phyloP scores from a whole-genome alignment of 1,140 invertebrate species.

The Ostrea denselamellosa region DNA sequence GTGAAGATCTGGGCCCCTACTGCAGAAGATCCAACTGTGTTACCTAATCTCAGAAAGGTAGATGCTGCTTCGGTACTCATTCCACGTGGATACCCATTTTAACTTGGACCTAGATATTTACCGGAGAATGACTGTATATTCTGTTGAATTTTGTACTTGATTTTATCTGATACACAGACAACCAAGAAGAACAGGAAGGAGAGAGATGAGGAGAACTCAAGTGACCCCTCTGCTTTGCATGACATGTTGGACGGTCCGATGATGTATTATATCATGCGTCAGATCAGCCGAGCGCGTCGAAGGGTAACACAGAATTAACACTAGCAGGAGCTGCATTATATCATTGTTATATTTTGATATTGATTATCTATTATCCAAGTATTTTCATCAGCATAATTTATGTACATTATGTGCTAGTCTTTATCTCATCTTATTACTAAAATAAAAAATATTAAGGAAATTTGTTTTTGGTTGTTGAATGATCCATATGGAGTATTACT shows the following conservation, averaged over 20 bases:
- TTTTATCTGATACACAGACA: conserved; percentile 61
- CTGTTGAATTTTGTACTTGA: not conserved
- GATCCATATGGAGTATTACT: no score
- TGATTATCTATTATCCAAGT: no score
- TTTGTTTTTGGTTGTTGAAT: no score
- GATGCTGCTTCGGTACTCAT: not conserved
- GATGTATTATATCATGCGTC: conserved; percentile 82
- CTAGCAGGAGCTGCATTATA: no score
- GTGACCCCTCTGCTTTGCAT: conserved; percentile 68
- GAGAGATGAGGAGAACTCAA: conserved; percentile 77
- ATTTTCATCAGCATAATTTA: no score
- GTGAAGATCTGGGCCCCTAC: conserved; percentile 95
- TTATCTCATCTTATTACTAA: no score
- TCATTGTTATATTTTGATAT: no score
- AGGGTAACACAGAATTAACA: conserved; percentile 48
- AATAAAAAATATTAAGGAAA: no score
- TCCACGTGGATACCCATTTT: not conserved
- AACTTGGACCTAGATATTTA: not conserved
- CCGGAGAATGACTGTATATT: not conserved
- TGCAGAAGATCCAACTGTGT: conserved; percentile 81
- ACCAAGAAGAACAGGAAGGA: conserved; percentile 80
- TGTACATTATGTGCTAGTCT: no score
- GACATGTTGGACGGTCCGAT: conserved; percentile 81
- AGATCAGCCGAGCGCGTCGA: conserved; percentile 77
- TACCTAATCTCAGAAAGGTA: conserved; percentile 81